Conservation (phyloP, 1,140 invertebrate species). For the Aphelenchoides fujianensis region DNA sequence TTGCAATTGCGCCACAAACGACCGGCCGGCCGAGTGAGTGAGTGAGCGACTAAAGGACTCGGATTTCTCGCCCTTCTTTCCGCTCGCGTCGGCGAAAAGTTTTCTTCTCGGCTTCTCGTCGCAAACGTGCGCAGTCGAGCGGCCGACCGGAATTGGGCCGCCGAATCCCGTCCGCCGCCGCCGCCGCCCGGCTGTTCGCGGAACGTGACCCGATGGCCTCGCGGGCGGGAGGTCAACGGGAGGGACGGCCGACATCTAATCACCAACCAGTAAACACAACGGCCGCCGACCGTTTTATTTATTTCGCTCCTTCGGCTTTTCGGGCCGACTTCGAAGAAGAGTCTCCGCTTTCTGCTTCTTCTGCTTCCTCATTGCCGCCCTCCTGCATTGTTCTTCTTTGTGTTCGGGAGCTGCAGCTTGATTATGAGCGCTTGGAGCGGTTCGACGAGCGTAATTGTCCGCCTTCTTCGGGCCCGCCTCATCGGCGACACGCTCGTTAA, state of each 20-base stretch:
- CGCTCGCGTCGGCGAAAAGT: neutral
- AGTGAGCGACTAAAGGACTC: neutral
- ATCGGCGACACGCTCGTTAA: too few species aligned
- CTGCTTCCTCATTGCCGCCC: too few species aligned
- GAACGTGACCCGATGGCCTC: conserved; percentile 2
- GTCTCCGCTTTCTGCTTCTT: too few species aligned
- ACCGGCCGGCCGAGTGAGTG: too few species aligned
- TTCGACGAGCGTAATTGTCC: too few species aligned
- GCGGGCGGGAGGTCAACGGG: neutral
- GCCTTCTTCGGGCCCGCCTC: too few species aligned
- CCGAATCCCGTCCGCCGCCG: neutral
- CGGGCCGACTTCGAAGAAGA: too few species aligned
- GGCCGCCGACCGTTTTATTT: neutral
- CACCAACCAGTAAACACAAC: neutral
- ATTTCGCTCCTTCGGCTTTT: too few species aligned
- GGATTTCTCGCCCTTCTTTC: neutral
- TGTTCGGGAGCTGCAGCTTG: too few species aligned
- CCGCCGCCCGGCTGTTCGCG: neutral
- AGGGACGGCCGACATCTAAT: neutral
- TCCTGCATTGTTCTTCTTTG: too few species aligned
- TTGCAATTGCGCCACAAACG: neutral
- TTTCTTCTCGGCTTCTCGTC: too few species aligned
- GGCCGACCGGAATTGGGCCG: neutral
- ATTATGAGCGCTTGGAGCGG: too few species aligned
- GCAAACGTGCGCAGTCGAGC: neutral